A percentile compares a stretch with the other conserved stretches of the same genome.
Evolutionary conservation across 2,888 invertebrate species (phyloP).

Genomic region (Polydrusus tereticollis): DNA sequence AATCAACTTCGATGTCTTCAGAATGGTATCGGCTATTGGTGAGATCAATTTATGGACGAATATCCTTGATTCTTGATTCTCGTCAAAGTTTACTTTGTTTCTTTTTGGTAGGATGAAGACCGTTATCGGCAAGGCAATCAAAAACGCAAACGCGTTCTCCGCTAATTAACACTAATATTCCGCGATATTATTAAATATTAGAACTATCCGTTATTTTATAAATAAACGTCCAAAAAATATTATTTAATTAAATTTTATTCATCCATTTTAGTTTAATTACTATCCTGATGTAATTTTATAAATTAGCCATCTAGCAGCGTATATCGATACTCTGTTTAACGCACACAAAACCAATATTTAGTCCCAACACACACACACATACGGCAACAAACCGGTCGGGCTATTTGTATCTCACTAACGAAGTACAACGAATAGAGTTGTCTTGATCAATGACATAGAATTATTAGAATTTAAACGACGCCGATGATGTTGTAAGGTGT

Average conservation of each 20-base stretch:
- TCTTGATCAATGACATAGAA: background rate
- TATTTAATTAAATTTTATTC: conserved; percentile 20
- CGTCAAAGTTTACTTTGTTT: too few relatives aligned
- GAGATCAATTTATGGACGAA: too few relatives aligned
- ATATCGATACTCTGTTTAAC: conserved; percentile 44
- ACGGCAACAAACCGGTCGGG: conserved; percentile 42
- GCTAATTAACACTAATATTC: background rate
- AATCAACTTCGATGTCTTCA: too few relatives aligned
- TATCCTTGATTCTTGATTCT: too few relatives aligned
- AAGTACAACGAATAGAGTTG: conserved; percentile 18
- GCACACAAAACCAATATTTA: conserved; percentile 48
- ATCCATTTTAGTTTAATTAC: conserved; percentile 19
- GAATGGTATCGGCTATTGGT: too few relatives aligned
- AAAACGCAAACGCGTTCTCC: background rate
- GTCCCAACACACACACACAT: conserved; percentile 39
- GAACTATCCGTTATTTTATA: conserved; percentile 6
- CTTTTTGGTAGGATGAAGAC: too few relatives aligned
- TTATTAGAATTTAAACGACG: background rate
- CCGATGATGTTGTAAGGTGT: too few relatives aligned
- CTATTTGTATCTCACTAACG: conserved; percentile 40
- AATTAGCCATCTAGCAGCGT: conserved; percentile 33
- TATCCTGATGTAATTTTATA: conserved; percentile 36
- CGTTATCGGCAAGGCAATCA: background rate
- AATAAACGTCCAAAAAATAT: conserved; percentile 3
- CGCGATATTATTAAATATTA: conserved; percentile 4